Percentiles rank a stretch among this genome's conserved stretches.
These are phyloP conservation scores for Rhinella marina DNA, from an alignment of 2,797 vertebrate species.

Conservation along the genomic window DNA sequence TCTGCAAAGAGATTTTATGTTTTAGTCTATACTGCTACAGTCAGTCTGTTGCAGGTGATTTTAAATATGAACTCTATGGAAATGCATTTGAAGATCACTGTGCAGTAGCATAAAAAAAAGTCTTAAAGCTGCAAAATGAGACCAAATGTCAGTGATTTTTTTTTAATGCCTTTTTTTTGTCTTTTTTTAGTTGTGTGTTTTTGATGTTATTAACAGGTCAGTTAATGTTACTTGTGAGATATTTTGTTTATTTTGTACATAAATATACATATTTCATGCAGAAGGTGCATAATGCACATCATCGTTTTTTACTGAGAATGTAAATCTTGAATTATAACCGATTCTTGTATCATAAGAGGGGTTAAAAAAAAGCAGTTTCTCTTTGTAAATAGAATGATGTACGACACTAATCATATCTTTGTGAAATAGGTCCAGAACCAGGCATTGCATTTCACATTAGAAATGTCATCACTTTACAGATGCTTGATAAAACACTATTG, in stretches of 20 bases:
- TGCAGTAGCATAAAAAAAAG: conserved; percentile 14
- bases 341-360: conserved; percentile 68
- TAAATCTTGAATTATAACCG: conserved; percentile 72
- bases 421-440: conserved; percentile 67
- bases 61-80: conserved; percentile 13
- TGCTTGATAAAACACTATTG: conserved; percentile 75
- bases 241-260: conserved; percentile 72
- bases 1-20: not conserved
- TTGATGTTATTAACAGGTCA: conserved; percentile 71
- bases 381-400: conserved; percentile 71
- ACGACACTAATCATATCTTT: conserved; percentile 73
- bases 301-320: conserved; percentile 75
- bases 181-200: conserved; percentile 62
- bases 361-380: conserved; percentile 57
- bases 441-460: conserved; percentile 71
- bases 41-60: conserved; percentile 12
- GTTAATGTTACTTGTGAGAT: conserved; percentile 73
- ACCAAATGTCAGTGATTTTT: conserved; percentile 60
- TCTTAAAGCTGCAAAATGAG: conserved; percentile 31
- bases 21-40: conserved; percentile 24
- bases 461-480: conserved; percentile 68
- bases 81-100: conserved; percentile 26
- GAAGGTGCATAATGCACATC: conserved; percentile 75
- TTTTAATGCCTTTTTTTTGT: conserved; percentile 23
- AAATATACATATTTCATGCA: conserved; percentile 79